Conservation (phyloP, 1,140 invertebrate genomes). For the Bradysia coprophila region DNA sequence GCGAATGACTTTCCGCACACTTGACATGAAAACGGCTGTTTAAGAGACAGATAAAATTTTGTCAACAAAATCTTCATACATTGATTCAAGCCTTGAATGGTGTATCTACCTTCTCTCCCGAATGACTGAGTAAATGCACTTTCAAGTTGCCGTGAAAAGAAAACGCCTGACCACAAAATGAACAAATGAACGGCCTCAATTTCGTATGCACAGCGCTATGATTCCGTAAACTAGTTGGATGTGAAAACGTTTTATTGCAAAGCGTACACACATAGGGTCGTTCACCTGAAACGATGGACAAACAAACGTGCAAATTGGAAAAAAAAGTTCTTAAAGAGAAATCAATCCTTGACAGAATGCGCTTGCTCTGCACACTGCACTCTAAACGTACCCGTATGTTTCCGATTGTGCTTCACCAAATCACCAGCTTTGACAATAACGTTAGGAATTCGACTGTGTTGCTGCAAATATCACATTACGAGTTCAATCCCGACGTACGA, state of each 20-base stretch:
- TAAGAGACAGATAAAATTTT: too few species aligned
- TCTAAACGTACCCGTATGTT: conserved; percentile 11
- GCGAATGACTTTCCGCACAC: neutral
- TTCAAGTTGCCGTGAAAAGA: conserved; percentile 22
- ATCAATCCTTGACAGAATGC: too few species aligned
- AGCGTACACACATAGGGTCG: conserved; percentile 20
- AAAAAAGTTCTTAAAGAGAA: too few species aligned
- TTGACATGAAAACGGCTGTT: neutral
- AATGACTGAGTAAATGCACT: conserved; percentile 20
- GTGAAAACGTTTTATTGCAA: conserved; percentile 22
- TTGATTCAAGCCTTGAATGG: too few species aligned
- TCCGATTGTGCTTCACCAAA: neutral
- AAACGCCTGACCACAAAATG: conserved; percentile 21
- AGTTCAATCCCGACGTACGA: too few species aligned
- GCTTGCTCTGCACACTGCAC: too few species aligned
- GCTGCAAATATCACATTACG: too few species aligned
- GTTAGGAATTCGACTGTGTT: too few species aligned
- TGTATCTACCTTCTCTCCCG: too few species aligned
- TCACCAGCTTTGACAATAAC: neutral
- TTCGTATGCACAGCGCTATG: conserved; percentile 23
- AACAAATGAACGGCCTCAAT: conserved; percentile 21
- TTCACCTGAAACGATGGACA: conserved; percentile 20
- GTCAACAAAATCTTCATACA: too few species aligned
- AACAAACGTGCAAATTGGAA: too few species aligned
- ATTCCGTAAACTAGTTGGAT: conserved; percentile 23